Percentiles rank a stretch among this genome's conserved stretches.
Evolutionary conservation across 2,888 invertebrate species (phyloP).

Genomic region (Thera obeliscata): DNA sequence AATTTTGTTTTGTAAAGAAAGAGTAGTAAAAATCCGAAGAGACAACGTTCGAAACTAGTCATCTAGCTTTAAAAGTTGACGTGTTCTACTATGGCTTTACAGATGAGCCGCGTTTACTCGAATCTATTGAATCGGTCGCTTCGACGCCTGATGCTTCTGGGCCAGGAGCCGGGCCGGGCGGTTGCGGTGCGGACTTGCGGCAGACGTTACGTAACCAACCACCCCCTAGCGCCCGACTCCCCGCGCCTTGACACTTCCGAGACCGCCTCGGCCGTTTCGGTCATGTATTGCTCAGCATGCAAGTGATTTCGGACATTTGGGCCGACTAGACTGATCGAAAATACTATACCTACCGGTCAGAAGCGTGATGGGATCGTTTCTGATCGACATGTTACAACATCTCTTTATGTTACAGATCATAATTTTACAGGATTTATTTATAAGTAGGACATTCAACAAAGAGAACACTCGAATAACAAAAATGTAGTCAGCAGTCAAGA

Average conservation of each 20-base stretch:
- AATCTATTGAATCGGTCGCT: slow-evolving; percentile 16
- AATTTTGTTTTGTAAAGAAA: no score
- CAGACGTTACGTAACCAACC: slow-evolving; percentile 71
- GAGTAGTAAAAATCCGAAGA: not conserved
- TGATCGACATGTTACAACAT: no score
- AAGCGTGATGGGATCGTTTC: not conserved
- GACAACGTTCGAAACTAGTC: not conserved
- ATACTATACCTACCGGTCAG: not conserved
- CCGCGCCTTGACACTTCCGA: slow-evolving; percentile 62
- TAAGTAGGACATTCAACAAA: no score
- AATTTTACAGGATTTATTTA: no score
- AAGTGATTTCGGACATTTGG: slow-evolving; percentile 32
- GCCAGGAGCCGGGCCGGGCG: slow-evolving; percentile 43
- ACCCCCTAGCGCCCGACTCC: slow-evolving; percentile 44
- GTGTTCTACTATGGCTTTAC: not conserved
- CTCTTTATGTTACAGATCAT: no score
- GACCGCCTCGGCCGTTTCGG: slow-evolving; percentile 45
- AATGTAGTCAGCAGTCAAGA: no score
- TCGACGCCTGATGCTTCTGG: slow-evolving; percentile 7
- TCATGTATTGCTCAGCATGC: slow-evolving; percentile 37
- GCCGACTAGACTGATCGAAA: slow-evolving; percentile 28
- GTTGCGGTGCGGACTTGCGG: slow-evolving; percentile 51
- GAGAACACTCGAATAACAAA: no score
- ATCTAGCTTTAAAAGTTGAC: not conserved
- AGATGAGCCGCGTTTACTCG: not conserved